phyloP scores from a whole-genome alignment of 1,140 invertebrate genomes.

The Drosophila sechellia region DNA sequence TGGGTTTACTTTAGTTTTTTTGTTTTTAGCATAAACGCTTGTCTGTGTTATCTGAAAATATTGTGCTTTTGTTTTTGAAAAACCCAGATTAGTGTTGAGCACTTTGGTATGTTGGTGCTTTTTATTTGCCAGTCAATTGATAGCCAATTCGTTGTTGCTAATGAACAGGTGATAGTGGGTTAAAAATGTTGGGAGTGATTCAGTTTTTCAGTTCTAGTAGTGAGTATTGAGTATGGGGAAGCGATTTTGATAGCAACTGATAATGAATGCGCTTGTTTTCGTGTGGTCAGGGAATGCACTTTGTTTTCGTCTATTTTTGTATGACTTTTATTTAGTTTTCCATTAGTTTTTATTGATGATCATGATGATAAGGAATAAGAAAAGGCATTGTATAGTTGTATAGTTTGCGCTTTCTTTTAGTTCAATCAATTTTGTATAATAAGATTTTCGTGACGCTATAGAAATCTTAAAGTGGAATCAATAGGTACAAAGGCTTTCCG shows the following conservation, averaged over 20 bases:
- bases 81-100: constrained; percentile 44
- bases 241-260: constrained; percentile 29
- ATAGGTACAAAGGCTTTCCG: constrained; percentile 24
- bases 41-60: constrained; percentile 33
- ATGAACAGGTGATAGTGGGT: constrained; percentile 25
- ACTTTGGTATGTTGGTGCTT: constrained; percentile 1
- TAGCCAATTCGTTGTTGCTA: constrained; percentile 29
- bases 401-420: constrained; percentile 27
- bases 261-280: constrained; percentile 19
- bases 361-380: constrained; percentile 66
- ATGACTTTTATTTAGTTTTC: constrained; percentile 29
- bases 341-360: constrained; percentile 50
- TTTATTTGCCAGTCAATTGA: constrained; percentile 26
- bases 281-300: constrained; percentile 35
- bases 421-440: constrained; percentile 55
- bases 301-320: constrained; percentile 31
- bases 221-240: constrained; percentile 7
- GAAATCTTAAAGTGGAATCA: not conserved
- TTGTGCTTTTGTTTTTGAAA: constrained; percentile 47
- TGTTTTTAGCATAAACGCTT: not conserved
- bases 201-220: constrained; percentile 2
- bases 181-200: constrained; percentile 28
- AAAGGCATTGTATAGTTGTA: constrained; percentile 68
- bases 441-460: constrained; percentile 28
- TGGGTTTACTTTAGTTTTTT: constrained; percentile 9